Base-by-base conservation (phyloP, 2,888 invertebrate genomes). In the Nomada flava region DNA sequence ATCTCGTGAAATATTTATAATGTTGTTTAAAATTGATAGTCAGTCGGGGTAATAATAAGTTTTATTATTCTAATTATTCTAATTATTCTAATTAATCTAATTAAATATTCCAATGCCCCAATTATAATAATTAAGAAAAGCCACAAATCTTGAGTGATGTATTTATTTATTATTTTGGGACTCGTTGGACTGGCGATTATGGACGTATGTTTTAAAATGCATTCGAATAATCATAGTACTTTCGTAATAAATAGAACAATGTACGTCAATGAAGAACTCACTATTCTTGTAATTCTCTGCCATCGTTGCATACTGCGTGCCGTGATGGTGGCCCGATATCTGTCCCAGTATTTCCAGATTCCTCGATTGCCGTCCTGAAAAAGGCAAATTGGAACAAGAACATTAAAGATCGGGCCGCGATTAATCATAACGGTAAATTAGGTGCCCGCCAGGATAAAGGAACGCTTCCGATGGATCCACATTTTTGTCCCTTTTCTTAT, bases 311-410 rank as follows among this genome's bases (percentile, higher is more conserved):
- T 91, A 90, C 76, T 89, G 85, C 57, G 86, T 86, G 23, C 86
- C 86, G 76, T 89, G 88, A 83, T 92, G 92, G 84, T 91, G 91
- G 81, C 88, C 90, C 76, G 91, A 85, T 76, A 83, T 86, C 65
- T 91, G 91, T 50, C 90, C 92, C 73, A 89, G 84, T 78, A 90
- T 88, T 72, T 92, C 90, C 83, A 90, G 85, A 84, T 91, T 92
- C 84, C 91, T 90, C 85, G 90, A 86, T 85, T 91, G 92, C 74
- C 92, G 92, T 88, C 93, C 93, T 93, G 89, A 20, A 87, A 77
- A 36, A 86, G 62, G 68, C 42, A 81, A 62, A 82, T 77, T 44
- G 68, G 29, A 74, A 69, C 11, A 26, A 52, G 71, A 23, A 55
- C 55, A 62, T 82, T 75, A 70, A 69, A 36, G 44, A 52, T 55